A percentile compares a stretch with the other conserved stretches of the same genome.
Conservation (phyloP, 2,888 invertebrate species). For the Sabellastarte sp. region DNA sequence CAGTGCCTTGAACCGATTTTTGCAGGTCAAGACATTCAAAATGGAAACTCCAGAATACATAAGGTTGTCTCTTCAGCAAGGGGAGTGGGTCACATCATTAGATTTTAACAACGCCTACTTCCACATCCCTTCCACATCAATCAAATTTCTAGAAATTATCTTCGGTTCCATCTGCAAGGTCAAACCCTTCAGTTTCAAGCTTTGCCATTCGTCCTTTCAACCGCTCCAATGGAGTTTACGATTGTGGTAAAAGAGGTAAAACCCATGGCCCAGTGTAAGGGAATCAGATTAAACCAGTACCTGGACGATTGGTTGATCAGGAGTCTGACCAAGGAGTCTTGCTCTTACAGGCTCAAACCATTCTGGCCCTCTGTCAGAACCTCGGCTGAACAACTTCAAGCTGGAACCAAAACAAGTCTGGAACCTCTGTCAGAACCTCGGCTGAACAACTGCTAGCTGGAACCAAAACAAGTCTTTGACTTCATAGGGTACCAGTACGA, state of each 20-base stretch:
- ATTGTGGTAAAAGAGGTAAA: not conserved
- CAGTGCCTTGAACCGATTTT: too few species aligned
- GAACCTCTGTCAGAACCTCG: not conserved
- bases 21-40: too few species aligned
- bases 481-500: too few species aligned
- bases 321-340: constrained; percentile 4
- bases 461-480: too few species aligned
- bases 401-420: not conserved
- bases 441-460: not conserved
- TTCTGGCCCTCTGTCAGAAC: not conserved
- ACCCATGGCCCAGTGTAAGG: not conserved
- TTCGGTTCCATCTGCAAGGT: not conserved
- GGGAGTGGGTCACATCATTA: not conserved
- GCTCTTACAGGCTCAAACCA: not conserved
- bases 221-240: not conserved
- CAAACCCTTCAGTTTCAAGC: not conserved
- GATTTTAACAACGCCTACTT: not conserved
- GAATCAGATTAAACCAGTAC: not conserved
- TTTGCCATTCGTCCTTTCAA: not conserved
- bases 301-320: constrained; percentile 2
- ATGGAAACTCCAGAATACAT: not conserved
- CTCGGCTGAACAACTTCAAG: not conserved
- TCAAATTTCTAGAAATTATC: not conserved
- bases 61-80: not conserved
- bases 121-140: not conserved